Evolutionary conservation across 2,888 invertebrate species (phyloP).

Genomic region (Eupithecia pulchellata): DNA sequence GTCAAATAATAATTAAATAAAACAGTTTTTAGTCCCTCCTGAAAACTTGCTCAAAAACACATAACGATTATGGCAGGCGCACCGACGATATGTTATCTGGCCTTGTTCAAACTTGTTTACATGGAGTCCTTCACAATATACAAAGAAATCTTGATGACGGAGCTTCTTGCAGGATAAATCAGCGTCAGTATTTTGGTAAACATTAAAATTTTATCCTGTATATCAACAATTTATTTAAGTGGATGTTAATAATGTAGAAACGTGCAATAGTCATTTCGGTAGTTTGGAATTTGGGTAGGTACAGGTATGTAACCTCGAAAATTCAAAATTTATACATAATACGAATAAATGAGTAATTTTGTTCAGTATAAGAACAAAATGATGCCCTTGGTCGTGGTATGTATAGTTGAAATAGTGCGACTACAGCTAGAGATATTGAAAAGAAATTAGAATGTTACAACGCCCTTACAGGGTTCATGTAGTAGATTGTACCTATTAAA

Average conservation of each 20-base stretch:
- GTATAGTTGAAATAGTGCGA: neutral
- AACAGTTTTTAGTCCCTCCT: too few species aligned
- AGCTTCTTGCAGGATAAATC: slow-evolving; percentile 23
- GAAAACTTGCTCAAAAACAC: too few species aligned
- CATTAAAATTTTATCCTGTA: neutral
- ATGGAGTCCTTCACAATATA: slow-evolving; percentile 27
- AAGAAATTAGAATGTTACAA: neutral
- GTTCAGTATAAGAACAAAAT: neutral
- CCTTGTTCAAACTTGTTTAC: slow-evolving; percentile 16
- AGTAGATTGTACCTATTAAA: too few species aligned
- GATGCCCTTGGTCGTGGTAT: neutral
- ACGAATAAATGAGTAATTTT: neutral
- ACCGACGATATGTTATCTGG: slow-evolving; percentile 20
- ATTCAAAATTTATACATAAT: neutral
- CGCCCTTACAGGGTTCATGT: too few species aligned
- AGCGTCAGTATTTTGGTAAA: neutral
- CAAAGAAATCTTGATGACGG: slow-evolving; percentile 25
- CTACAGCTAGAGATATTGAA: neutral
- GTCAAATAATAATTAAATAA: too few species aligned
- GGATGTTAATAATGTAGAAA: neutral
- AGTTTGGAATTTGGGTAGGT: neutral
- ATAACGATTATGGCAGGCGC: too few species aligned
- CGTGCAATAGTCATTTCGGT: neutral
- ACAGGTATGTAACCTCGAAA: neutral
- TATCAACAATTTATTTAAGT: neutral